A percentile compares a stretch with the other conserved stretches of the same genome.
Evolutionary conservation across 2,888 invertebrate species (phyloP).

Genomic region (Penaeus monodon): DNA sequence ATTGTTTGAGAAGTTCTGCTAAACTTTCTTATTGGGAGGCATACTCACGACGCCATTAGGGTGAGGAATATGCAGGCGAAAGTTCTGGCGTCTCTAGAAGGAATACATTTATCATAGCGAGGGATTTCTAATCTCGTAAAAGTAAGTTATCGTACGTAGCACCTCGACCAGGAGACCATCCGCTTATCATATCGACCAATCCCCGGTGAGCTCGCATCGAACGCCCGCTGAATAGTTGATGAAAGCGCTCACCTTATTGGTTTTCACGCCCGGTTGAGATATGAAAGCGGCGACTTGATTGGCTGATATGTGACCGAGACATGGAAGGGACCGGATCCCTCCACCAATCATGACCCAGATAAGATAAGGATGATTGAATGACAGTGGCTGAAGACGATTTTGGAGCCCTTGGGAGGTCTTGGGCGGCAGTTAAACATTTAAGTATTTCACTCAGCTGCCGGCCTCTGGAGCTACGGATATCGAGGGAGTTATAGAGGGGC

Average conservation of each 20-base stretch:
- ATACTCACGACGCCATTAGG: background rate
- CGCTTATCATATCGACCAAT: conserved; percentile 44
- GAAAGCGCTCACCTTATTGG: conserved; percentile 62
- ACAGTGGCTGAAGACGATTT: conserved; percentile 27
- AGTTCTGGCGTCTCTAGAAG: background rate
- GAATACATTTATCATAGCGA: conserved; percentile 8
- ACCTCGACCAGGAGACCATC: conserved; percentile 4
- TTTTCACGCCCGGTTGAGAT: conserved; percentile 47
- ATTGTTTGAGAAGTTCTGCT: too few species aligned
- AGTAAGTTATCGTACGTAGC: conserved; percentile 31
- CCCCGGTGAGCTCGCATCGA: conserved; percentile 41
- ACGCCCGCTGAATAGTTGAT: conserved; percentile 56
- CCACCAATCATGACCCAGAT: conserved; percentile 46
- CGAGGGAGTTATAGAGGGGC: conserved; percentile 6
- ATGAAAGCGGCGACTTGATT: conserved; percentile 53
- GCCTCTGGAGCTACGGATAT: background rate
- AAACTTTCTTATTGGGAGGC: background rate
- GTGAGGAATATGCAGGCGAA: background rate
- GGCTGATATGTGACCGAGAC: conserved; percentile 39
- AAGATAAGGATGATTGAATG: conserved; percentile 50
- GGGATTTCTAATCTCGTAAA: conserved; percentile 30
- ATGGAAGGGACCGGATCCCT: conserved; percentile 23
- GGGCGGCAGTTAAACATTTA: conserved; percentile 26
- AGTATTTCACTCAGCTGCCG: conserved; percentile 5
- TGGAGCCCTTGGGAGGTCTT: conserved; percentile 15